Conservation (phyloP, 1,140 invertebrate species). For the Notospermus geniculatus region DNA sequence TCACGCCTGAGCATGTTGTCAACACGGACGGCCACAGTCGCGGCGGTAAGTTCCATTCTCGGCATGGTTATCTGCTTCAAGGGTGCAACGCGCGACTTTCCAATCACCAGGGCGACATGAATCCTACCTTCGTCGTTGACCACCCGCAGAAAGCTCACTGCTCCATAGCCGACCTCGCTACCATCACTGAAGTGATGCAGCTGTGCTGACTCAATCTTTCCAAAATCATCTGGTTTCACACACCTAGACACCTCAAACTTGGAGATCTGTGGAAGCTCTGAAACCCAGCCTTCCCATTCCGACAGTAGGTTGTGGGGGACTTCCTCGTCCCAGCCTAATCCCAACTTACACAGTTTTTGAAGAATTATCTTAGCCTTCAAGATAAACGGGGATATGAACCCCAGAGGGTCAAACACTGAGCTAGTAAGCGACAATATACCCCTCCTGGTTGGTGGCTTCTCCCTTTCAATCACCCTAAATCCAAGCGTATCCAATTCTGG, state of each 20-base stretch:
- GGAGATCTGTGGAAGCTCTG: neutral
- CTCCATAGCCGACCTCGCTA: neutral
- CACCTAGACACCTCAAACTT: neutral
- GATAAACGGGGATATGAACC: conserved; percentile 23
- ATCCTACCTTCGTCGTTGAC: neutral
- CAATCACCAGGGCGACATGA: no score
- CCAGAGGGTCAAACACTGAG: conserved; percentile 36
- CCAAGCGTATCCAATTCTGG: conserved; percentile 4
- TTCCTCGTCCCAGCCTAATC: conserved; percentile 24
- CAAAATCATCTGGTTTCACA: no score
- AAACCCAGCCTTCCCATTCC: neutral
- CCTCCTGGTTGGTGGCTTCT: conserved; percentile 15
- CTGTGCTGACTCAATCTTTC: neutral
- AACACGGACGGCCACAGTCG: neutral
- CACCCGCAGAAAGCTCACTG: neutral
- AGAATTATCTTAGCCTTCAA: conserved; percentile 20
- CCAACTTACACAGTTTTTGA: conserved; percentile 19
- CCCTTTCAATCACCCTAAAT: conserved; percentile 6
- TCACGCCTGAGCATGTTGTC: no score
- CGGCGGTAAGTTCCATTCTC: neutral
- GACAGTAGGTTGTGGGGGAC: no score
- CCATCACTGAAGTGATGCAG: conserved; percentile 6
- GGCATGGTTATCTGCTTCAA: no score
- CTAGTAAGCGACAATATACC: conserved; percentile 19
- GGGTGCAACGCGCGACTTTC: no score